A percentile compares a stretch with the other conserved stretches of the same genome.
Evolutionary conservation across 2,888 invertebrate genomes (phyloP).

Genomic region (Galeruca laticollis): DNA sequence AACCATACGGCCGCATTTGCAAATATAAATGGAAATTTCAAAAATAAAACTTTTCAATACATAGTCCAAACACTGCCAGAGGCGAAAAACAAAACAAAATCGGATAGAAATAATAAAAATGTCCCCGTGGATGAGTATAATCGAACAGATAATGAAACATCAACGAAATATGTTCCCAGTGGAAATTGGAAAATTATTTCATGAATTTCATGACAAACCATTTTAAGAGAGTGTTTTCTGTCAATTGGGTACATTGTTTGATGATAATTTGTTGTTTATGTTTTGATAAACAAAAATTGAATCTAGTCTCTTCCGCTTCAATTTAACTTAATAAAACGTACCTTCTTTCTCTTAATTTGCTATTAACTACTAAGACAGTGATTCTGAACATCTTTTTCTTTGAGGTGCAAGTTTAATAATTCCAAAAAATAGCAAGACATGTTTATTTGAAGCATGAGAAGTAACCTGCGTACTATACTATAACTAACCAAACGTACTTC

Average conservation of each 20-base stretch:
- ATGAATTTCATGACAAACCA: constrained; percentile 5
- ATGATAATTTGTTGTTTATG: constrained; percentile 4
- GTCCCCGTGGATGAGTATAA: constrained; percentile 30
- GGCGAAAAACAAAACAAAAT: constrained; percentile 31
- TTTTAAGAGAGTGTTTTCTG: not conserved
- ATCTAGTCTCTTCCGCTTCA: not conserved
- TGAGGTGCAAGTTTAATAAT: no score
- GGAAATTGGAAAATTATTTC: constrained; percentile 17
- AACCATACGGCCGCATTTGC: constrained; percentile 31
- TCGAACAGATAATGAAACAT: constrained; percentile 35
- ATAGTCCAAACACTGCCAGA: constrained; percentile 26
- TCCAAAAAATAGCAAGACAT: no score
- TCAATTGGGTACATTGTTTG: not conserved
- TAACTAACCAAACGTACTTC: no score
- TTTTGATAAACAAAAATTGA: constrained; percentile 7
- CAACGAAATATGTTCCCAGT: constrained; percentile 25
- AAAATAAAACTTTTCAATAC: constrained; percentile 36
- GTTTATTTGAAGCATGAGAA: no score
- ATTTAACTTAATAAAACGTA: not conserved
- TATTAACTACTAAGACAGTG: no score
- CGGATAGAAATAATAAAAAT: constrained; percentile 37
- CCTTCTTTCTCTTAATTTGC: not conserved
- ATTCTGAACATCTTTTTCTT: no score
- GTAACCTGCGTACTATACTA: no score
- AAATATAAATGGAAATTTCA: constrained; percentile 37